Base-by-base conservation (phyloP, 1,140 invertebrate species). In the Meloidogyne floridensis region DNA sequence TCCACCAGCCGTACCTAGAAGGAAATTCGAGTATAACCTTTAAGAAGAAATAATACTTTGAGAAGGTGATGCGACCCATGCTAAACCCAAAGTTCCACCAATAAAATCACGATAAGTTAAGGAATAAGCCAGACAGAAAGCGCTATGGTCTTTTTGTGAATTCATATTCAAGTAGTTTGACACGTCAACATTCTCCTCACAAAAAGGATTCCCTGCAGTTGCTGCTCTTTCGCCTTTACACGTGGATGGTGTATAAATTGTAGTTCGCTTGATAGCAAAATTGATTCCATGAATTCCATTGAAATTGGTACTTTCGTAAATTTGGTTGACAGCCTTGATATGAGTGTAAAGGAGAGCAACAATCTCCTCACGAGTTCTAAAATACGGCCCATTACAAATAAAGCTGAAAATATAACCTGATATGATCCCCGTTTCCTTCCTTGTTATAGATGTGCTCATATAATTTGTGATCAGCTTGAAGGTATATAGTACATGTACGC, bases 101-200 rank as follows among this genome's bases (percentile, higher is more conserved):
- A 94, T 95, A 90, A 98, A 98, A 91, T 98, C 96, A 87, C 97
- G 93, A 91, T 98, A 98, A 0, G 98, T 99, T 91, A 99, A 98
- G 51, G 98, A 95, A 90, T 99, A 99, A 10, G 97, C 96, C 69
- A 99, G 92, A 91, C 98, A 99, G 91, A 98, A 99, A 89, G 95
- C 95, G 87, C 97, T 95, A 90, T 99, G 97, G 92, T 98, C 96
- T 47, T 94, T 94, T 73, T 98, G 92, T 9, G 97, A 98, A 91
- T 99, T 97, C 32, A 98, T 92, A 92, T 99, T 99, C 69, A 99
- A 92, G 91, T 98, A 99, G 92, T 99, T 99, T 86, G 96, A 98
- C 73, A 98, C 97, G 91, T 99, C 97, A 86, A 99, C 97, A 90
- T 99, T 98, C 88, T 95, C 94, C 88, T 95, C 93, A 91, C 97